Conservation (phyloP, 2,797 vertebrate genomes). For the Coccyzus lansbergi region DNA sequence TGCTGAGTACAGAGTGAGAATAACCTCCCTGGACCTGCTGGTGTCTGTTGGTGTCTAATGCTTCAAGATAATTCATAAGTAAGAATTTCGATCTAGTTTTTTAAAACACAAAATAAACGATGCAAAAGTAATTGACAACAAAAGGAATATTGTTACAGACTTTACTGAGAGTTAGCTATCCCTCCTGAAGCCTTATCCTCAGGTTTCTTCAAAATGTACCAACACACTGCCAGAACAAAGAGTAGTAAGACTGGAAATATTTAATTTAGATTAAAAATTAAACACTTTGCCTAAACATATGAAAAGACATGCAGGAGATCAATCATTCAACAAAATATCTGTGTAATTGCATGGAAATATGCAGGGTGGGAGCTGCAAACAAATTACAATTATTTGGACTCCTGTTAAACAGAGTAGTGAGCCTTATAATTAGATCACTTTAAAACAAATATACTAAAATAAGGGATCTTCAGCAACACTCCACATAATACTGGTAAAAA, state of each 20-base stretch:
- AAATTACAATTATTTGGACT: constrained; percentile 60
- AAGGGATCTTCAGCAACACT: not conserved
- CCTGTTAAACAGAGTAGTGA: constrained; percentile 62
- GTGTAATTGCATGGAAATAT: not conserved
- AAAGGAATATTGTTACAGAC: not conserved
- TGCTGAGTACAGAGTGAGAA: too few relatives aligned
- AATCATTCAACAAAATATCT: constrained; percentile 48
- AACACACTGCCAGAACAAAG: not conserved
- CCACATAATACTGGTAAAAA: not conserved
- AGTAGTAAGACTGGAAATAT: not conserved
- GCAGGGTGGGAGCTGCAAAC: constrained; percentile 14
- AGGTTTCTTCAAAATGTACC: not conserved
- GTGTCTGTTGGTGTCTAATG: too few relatives aligned
- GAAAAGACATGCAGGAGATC: not conserved
- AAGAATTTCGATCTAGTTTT: not conserved
- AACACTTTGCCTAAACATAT: not conserved
- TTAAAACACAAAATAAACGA: not conserved
- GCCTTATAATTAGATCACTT: constrained; percentile 66
- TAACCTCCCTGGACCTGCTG: too few relatives aligned
- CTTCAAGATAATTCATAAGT: not conserved
- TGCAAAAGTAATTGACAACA: not conserved
- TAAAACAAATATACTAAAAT: constrained; percentile 62
- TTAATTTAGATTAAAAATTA: not conserved
- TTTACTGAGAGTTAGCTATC: not conserved
- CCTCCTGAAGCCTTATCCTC: not conserved